phyloP scores from a whole-genome alignment of 2,797 vertebrate genomes.

The Hirundo rustica region DNA sequence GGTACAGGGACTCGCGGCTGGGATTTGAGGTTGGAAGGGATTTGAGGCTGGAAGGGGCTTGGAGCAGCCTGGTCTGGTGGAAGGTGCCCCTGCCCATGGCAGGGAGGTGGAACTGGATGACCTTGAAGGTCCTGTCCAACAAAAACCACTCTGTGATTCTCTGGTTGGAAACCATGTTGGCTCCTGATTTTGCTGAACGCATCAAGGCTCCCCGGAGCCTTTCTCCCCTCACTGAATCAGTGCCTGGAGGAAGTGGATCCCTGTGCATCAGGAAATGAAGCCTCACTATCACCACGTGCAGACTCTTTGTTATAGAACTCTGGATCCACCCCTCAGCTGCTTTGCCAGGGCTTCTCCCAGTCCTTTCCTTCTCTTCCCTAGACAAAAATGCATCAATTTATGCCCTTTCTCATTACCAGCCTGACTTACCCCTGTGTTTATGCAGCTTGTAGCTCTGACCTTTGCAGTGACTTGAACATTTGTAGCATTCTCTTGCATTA shows the following conservation, averaged over 20 bases:
- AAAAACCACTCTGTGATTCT: neutral
- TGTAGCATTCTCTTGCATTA: neutral
- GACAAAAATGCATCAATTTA: neutral
- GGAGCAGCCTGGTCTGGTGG: neutral
- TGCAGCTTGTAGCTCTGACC: neutral
- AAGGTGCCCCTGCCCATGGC: neutral
- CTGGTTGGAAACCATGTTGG: neutral
- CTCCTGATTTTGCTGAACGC: neutral
- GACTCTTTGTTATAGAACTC: neutral
- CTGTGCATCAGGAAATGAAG: neutral
- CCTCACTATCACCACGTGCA: neutral
- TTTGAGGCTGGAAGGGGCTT: neutral
- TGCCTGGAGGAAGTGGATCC: neutral
- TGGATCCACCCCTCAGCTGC: neutral
- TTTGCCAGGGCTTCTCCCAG: neutral
- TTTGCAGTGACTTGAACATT: neutral
- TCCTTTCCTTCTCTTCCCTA: neutral
- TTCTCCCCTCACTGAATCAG: neutral
- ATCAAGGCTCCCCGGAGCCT: neutral
- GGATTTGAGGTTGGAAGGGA: neutral
- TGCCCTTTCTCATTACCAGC: neutral
- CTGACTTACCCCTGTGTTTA: slow-evolving; percentile 16
- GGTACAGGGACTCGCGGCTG: neutral
- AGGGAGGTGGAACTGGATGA: neutral
- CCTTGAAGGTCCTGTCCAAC: neutral